Evolutionary conservation across 2,797 vertebrate species (phyloP).

Genomic region (Scyliorhinus canicula): DNA sequence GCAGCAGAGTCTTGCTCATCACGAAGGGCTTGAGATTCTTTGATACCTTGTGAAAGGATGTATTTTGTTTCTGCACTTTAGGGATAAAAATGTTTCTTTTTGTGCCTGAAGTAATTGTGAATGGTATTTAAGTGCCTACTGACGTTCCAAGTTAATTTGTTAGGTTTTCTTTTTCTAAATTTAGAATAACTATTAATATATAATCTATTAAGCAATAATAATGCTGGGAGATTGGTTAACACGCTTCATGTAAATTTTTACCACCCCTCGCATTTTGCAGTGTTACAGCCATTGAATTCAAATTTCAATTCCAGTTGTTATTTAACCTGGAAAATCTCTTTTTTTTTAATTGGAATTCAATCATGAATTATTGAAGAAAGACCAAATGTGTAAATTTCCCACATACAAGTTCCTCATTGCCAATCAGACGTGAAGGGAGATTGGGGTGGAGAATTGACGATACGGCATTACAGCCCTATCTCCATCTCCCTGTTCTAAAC

Average conservation of each 20-base stretch:
- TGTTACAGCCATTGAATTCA: not conserved
- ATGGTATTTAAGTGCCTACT: not conserved
- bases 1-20: not conserved
- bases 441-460: not conserved
- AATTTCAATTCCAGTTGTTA: too few species aligned
- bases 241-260: not conserved
- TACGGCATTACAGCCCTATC: too few species aligned
- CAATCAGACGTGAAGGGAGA: not conserved
- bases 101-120: not conserved
- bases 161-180: not conserved
- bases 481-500: not conserved
- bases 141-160: not conserved
- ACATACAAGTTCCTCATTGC: too few species aligned
- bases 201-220: slow-evolving; percentile 1
- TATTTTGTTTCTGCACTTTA: not conserved
- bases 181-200: not conserved
- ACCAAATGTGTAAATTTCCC: not conserved
- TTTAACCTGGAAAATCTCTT: not conserved
- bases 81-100: not conserved
- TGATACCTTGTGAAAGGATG: not conserved
- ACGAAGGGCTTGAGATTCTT: not conserved
- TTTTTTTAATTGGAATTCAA: not conserved
- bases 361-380: not conserved
- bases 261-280: not conserved
- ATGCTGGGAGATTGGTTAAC: not conserved